Conservation (phyloP, 2,797 vertebrate species). For the Momotus momota region DNA sequence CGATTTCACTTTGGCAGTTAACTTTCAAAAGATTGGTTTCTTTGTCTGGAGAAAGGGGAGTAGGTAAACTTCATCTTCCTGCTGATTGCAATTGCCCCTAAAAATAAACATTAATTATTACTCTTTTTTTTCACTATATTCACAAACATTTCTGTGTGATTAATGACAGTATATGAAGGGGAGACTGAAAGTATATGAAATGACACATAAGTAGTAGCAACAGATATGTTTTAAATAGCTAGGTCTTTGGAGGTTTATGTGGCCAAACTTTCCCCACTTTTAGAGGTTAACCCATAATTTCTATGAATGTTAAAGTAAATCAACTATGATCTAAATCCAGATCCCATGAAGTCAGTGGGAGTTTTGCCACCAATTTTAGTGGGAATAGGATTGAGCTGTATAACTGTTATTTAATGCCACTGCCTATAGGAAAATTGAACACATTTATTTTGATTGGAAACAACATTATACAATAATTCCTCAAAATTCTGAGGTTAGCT, state of each 20-base stretch:
- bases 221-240: background rate
- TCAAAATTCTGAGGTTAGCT: slow-evolving; percentile 28
- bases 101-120: background rate
- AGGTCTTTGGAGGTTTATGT: background rate
- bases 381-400: background rate
- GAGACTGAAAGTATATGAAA: background rate
- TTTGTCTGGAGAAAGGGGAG: background rate
- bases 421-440: slow-evolving; percentile 52
- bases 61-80: background rate
- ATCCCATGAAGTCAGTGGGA: slow-evolving; percentile 44
- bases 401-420: slow-evolving; percentile 48
- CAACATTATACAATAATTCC: slow-evolving; percentile 30
- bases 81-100: background rate
- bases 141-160: background rate
- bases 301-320: slow-evolving; percentile 26
- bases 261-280: background rate
- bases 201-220: background rate
- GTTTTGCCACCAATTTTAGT: slow-evolving; percentile 30
- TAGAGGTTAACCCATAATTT: slow-evolving; percentile 39
- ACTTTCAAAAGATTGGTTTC: background rate
- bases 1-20: background rate
- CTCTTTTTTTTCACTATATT: background rate
- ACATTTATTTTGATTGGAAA: slow-evolving; percentile 60
- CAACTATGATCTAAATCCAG: slow-evolving; percentile 8
- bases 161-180: background rate